Conservation (phyloP, 2,888 invertebrate species). For the Drosophila nr. perissopoda region DNA sequence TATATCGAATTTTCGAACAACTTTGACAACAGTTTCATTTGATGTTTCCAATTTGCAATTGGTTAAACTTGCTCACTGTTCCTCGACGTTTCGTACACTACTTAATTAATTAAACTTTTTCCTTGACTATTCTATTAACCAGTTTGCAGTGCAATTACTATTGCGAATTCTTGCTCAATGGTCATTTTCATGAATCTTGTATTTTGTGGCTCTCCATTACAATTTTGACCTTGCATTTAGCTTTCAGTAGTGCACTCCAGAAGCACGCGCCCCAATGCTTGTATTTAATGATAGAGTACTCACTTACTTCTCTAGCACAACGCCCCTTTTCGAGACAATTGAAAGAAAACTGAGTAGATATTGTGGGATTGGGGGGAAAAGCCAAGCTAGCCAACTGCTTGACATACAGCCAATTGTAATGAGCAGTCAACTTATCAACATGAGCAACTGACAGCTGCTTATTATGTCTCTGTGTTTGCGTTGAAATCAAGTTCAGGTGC, state of each 20-base stretch:
- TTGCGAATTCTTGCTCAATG: slow-evolving; percentile 25
- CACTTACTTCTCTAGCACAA: slow-evolving; percentile 17
- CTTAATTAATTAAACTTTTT: not conserved
- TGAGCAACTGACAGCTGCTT: slow-evolving; percentile 32
- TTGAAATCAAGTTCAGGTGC: slow-evolving; percentile 54
- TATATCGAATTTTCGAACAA: not conserved
- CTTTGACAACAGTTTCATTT: too few species aligned
- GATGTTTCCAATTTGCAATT: not conserved
- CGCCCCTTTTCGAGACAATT: slow-evolving; percentile 12
- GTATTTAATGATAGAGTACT: slow-evolving; percentile 60
- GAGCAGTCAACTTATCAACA: slow-evolving; percentile 7
- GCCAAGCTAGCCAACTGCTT: slow-evolving; percentile 36
- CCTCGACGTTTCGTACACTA: not conserved
- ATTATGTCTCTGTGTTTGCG: slow-evolving; percentile 12
- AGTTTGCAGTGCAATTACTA: slow-evolving; percentile 47
- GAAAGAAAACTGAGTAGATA: slow-evolving; percentile 13
- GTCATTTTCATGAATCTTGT: slow-evolving; percentile 58
- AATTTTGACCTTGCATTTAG: slow-evolving; percentile 54
- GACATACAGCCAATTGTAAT: slow-evolving; percentile 41
- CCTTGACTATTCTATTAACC: not conserved
- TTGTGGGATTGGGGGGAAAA: slow-evolving; percentile 4
- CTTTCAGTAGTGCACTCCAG: slow-evolving; percentile 37
- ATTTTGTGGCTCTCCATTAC: slow-evolving; percentile 10
- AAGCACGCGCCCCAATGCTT: slow-evolving; percentile 44
- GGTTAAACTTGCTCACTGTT: not conserved